These are phyloP conservation scores for Xanthostigma xanthostigma DNA, from an alignment of 2,888 invertebrate species.

Conservation along the genomic window DNA sequence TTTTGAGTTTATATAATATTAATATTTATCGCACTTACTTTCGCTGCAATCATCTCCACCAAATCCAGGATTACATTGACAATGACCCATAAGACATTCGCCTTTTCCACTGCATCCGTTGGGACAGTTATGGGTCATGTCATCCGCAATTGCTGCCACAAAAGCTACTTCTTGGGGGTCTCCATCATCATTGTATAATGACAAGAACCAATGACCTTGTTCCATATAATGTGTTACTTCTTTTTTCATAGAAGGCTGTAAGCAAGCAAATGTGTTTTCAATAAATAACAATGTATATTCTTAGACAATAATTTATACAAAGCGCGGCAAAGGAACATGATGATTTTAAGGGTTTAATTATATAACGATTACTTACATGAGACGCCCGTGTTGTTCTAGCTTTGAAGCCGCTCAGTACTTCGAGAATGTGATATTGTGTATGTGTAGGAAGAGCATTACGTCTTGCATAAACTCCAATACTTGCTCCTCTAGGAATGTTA, in stretches of 20 bases:
- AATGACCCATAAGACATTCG: slow-evolving; percentile 86
- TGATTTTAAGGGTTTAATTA: background rate
- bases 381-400: slow-evolving; percentile 70
- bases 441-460: slow-evolving; percentile 90
- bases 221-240: slow-evolving; percentile 92
- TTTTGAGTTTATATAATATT: too few relatives aligned
- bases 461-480: slow-evolving; percentile 88
- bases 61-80: slow-evolving; percentile 92
- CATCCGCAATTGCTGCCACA: slow-evolving; percentile 70
- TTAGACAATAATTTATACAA: background rate
- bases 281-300: slow-evolving; percentile 6
- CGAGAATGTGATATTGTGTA: slow-evolving; percentile 91
- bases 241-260: slow-evolving; percentile 71
- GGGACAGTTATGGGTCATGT: slow-evolving; percentile 90
- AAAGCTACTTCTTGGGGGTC: slow-evolving; percentile 78
- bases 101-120: slow-evolving; percentile 95
- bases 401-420: slow-evolving; percentile 82
- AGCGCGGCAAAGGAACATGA: background rate
- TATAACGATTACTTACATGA: slow-evolving; percentile 53
- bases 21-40: slow-evolving; percentile 44
- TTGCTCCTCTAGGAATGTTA: slow-evolving; percentile 78
- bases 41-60: slow-evolving; percentile 94
- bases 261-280: slow-evolving; percentile 6
- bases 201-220: slow-evolving; percentile 92
- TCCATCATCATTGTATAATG: slow-evolving; percentile 89